phyloP scores from a whole-genome alignment of 2,797 vertebrate species.

The Chloroceryle amazona region DNA sequence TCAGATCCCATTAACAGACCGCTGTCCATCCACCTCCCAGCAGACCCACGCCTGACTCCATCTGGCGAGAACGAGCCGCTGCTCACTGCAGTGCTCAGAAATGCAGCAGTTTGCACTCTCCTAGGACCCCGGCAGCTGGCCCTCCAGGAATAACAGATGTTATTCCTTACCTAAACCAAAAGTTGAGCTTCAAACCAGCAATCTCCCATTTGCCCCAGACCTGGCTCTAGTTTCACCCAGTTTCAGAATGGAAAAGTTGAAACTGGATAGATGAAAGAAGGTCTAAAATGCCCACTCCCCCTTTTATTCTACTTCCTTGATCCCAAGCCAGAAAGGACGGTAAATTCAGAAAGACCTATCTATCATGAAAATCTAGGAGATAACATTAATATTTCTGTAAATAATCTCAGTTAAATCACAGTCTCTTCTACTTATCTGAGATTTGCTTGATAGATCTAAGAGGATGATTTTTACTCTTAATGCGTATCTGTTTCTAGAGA shows the following conservation, averaged over 20 bases:
- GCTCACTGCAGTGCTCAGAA: fast-evolving
- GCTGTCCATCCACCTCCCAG: not conserved
- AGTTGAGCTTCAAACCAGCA: not conserved
- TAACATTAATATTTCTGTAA: not conserved
- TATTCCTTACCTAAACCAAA: not conserved
- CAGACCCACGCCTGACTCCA: not conserved
- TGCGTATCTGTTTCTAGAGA: not conserved
- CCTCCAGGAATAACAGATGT: fast-evolving
- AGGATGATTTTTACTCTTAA: not conserved
- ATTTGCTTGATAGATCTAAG: not conserved
- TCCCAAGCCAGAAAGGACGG: not conserved
- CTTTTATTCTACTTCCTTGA: not conserved
- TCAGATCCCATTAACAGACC: not conserved
- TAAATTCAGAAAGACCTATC: not conserved
- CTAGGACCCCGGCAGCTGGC: fast-evolving
- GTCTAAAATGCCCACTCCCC: not conserved
- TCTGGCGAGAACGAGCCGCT: not conserved
- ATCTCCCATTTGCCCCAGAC: fast-evolving
- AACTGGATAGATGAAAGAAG: not conserved
- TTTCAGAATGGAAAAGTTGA: not conserved
- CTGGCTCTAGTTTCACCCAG: not conserved
- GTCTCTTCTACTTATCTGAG: not conserved
- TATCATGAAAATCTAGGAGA: not conserved
- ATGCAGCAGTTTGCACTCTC: fast-evolving
- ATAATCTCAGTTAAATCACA: not conserved